Base-by-base conservation (phyloP, 2,113 vertebrate genomes). In the Eubucco bourcierii region DNA sequence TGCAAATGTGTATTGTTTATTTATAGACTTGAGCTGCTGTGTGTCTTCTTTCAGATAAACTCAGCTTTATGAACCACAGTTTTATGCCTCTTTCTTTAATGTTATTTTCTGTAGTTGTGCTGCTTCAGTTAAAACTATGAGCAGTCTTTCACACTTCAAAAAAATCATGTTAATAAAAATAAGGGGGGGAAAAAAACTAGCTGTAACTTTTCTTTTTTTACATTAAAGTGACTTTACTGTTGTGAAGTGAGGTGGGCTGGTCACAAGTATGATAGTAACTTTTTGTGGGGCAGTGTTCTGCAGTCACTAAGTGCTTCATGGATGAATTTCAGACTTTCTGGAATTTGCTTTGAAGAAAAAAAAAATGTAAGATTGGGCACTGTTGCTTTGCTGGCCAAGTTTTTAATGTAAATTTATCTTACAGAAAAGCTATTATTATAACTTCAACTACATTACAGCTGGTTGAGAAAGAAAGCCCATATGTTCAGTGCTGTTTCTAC, bases 401-500 rank as follows among this genome's bases (percentile, higher is more conserved):
- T 98, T 98, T 97, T 96, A 97, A 97, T 97, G 97, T 97, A 98
- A 98, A 97, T 97, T 97, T 98, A 97, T 98, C 97, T 97, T 97
- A 97, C 92, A 95, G 94, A 96, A 97, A 98, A 95, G 94, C 97
- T 98, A 97, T 98, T 98, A 97, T 98, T 98, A 97, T 98, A 98
- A 97, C 97, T 97, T 98, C 98, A 98, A 98, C 97, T 98, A 98
- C 97, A 97, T 95, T 97, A 92, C 98, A 98, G 98, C 98, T 98
- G 98, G 95, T 97, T 97, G 96, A 96, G 95, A 97, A 97, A 97
- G 95, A 96, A 97, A 96, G 96, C 93, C 98, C 98, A 98, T 98
- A 98, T 98, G 98, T 94, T 98, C 97, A 56, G 97, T 97, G 95
- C 97, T 97, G 97, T 97, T 97, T 97, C 89, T 94, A 66, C 97